Percentiles rank a stretch among this genome's conserved stretches.
phyloP scores from a whole-genome alignment of 2,888 invertebrate genomes.

The Leistus spinibarbis region DNA sequence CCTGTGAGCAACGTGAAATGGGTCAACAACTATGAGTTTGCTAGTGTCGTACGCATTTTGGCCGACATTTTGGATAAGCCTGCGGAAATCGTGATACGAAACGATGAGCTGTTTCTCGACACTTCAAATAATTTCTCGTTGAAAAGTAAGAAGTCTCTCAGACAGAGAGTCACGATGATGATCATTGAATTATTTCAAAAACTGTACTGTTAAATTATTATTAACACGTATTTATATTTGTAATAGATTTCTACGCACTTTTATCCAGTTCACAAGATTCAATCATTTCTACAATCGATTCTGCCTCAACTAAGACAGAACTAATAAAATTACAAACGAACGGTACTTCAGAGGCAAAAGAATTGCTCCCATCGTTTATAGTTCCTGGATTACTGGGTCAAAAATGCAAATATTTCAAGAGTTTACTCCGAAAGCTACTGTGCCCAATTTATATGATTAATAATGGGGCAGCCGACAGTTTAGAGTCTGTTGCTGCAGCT shows the following conservation, averaged over 20 bases:
- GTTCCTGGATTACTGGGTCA: constrained; percentile 1
- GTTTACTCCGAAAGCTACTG: neutral
- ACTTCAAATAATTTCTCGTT: neutral
- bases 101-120: neutral
- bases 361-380: neutral
- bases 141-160: neutral
- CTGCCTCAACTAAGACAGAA: neutral
- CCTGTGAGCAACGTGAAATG: constrained; percentile 52
- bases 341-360: neutral
- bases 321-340: neutral
- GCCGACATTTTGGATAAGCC: constrained; percentile 49
- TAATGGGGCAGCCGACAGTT: neutral
- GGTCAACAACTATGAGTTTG: constrained; percentile 49
- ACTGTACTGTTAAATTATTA: neutral
- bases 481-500: neutral
- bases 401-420: constrained; percentile 1
- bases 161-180: too few relatives aligned
- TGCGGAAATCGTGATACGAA: neutral
- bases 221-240: too few relatives aligned
- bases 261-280: neutral
- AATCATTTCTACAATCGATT: neutral
- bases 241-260: neutral
- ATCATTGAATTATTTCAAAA: neutral
- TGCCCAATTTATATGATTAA: neutral
- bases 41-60: constrained; percentile 47